Conservation (phyloP, 2,797 vertebrate species). For the Anguilla megastoma region DNA sequence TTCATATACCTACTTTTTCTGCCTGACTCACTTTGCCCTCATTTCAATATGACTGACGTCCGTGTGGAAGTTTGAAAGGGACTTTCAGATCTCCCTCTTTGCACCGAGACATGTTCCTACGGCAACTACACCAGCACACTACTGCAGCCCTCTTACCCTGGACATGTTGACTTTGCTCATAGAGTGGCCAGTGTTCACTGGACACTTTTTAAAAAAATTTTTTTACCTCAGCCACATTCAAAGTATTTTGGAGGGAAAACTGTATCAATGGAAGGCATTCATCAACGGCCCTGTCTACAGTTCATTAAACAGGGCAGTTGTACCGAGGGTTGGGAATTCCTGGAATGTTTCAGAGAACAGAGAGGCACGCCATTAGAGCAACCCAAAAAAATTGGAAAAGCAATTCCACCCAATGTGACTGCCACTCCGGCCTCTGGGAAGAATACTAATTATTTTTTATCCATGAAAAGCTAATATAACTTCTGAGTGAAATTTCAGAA, state of each 20-base stretch:
- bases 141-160: neutral
- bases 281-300: constrained; percentile 17
- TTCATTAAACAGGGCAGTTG: constrained; percentile 28
- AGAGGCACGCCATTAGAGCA: constrained; percentile 9
- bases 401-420: neutral
- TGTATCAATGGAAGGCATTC: constrained; percentile 27
- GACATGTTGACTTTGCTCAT: constrained; percentile 14
- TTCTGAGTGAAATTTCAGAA: neutral
- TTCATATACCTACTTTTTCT: neutral
- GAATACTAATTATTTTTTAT: neutral
- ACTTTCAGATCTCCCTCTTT: neutral
- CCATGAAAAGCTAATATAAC: neutral
- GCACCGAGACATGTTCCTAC: neutral
- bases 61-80: neutral
- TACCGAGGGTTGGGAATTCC: constrained; percentile 27
- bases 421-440: neutral
- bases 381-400: constrained; percentile 2
- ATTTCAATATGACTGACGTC: neutral
- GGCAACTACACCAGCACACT: neutral
- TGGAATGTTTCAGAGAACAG: constrained; percentile 16
- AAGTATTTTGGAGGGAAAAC: constrained; percentile 19
- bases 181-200: constrained; percentile 15
- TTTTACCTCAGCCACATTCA: constrained; percentile 4
- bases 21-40: neutral
- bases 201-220: neutral